Evolutionary conservation across 2,888 invertebrate species (phyloP), one percentile per base, ranked within the genome.

Genomic region (Camponotus fellah): DNA sequence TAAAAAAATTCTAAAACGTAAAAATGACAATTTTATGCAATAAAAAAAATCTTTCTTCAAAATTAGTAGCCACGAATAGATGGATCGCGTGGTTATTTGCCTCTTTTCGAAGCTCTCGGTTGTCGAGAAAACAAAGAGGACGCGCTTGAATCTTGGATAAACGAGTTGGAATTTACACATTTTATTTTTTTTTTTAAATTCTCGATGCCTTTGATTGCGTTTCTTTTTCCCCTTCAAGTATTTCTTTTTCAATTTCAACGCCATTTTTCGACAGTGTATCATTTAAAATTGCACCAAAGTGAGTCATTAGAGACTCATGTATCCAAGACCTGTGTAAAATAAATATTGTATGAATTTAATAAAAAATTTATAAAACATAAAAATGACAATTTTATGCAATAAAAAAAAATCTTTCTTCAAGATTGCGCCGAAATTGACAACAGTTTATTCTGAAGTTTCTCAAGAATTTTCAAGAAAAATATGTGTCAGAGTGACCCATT

Each of bases 61-160:
- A n/a, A n/a, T n/a, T n/a, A n/a, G 93, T 92, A 92, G 91, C 87
- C 88, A 74, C 49, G 56, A 81, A 88, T 85, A 85, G 85, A 87
- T 56, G 17, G 71, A 58, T 89, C 32, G 8, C 21, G 46, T 80
- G 92, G 92, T 93, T 92, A 93, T 90, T 85, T 74, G n/a, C 43
- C 34, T 53, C 60, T 17, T n/a, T 53, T 56, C 6, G 17, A 32
- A 53, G n/a, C 2, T 69, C 77, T n/a, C 14, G 64, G 26, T 75
- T 56, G 58, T 66, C 56, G n/a, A 65, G 43, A 43, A 8, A 56
- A 65, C 64, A 65, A 26, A 53, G 62, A 65, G 8, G 40, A 72
- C 26, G 34, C 10, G 17, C 8, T 49, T 49, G 6, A 49, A 49
- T 49, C 0, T 49, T 49, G 49, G 17, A 49, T 49, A 49, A 6